Conservation (phyloP, 37 sponge, comb jelly and placozoan genomes). For the Haliclona indistincta region DNA sequence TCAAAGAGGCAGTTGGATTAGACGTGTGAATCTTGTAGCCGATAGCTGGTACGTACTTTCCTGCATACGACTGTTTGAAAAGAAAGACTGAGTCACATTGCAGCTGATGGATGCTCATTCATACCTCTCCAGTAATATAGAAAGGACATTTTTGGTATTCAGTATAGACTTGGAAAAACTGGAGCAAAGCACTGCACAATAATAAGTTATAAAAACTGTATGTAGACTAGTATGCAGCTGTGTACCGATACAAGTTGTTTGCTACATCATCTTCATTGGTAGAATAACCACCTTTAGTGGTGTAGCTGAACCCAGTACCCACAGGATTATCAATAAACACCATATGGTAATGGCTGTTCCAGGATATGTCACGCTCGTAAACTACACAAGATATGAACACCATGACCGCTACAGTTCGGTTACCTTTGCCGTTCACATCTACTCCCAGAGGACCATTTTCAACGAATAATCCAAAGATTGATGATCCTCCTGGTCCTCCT, state of each 20-base stretch:
- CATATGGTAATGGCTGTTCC: conserved; percentile 77
- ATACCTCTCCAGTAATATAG: conserved; percentile 89
- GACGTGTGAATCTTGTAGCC: conserved; percentile 74
- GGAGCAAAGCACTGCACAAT: conserved; percentile 53
- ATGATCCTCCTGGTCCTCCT: conserved; percentile 93
- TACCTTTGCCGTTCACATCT: conserved; percentile 44
- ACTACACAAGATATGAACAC: conserved; percentile 22
- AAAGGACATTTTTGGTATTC: conserved; percentile 80
- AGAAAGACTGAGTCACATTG: not conserved
- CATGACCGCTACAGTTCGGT: not conserved
- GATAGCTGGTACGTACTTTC: conserved; percentile 90
- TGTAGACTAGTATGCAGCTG: not conserved
- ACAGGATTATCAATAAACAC: conserved; percentile 94
- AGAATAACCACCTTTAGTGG: conserved; percentile 54
- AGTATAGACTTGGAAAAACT: conserved; percentile 79
- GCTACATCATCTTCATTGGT: conserved; percentile 82
- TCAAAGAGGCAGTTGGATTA: conserved; percentile 39
- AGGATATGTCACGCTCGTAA: conserved; percentile 41
- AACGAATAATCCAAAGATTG: conserved; percentile 83
- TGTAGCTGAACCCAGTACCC: conserved; percentile 91
- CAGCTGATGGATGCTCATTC: not conserved
- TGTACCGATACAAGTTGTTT: conserved; percentile 65
- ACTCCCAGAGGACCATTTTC: conserved; percentile 86
- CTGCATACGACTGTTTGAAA: conserved; percentile 84
- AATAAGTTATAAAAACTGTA: not conserved